Percentiles rank a stretch among this genome's conserved stretches.
phyloP scores from a whole-genome alignment of 2,888 invertebrate species.

The Aspidapion aeneum region DNA sequence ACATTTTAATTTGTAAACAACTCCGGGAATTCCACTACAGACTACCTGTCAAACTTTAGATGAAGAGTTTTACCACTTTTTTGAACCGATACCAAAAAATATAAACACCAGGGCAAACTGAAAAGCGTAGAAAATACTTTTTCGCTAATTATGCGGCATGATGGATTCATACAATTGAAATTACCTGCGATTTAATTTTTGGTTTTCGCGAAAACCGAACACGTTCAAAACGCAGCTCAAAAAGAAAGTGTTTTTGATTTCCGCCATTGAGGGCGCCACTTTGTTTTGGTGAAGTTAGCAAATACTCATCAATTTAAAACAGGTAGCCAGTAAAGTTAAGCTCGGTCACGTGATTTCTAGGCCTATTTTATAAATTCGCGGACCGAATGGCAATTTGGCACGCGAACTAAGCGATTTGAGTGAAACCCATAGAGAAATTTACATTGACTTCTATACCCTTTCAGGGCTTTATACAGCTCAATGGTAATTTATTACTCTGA shows the following conservation, averaged over 20 bases:
- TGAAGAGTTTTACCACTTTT: conserved; percentile 14
- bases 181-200: conserved; percentile 46
- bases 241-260: conserved; percentile 30
- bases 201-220: conserved; percentile 37
- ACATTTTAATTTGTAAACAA: no score
- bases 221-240: conserved; percentile 36
- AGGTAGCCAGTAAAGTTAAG: no score
- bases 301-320: no score
- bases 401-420: no score
- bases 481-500: no score
- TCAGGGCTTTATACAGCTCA: no score
- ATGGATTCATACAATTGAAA: conserved; percentile 35
- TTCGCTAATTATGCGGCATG: conserved; percentile 21
- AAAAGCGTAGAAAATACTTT: conserved; percentile 11
- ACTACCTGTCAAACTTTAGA: conserved; percentile 14
- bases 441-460: no score
- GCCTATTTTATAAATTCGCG: no score
- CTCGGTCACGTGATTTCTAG: no score
- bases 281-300: conserved; percentile 6
- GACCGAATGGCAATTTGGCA: no score
- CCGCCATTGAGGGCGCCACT: background rate
- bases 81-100: conserved; percentile 19
- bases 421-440: no score
- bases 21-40: no score
- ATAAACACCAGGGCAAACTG: conserved; percentile 8